Evolutionary conservation across 2,888 invertebrate species (phyloP), one percentile per base, ranked within the genome.

Genomic region (Drosophila imparisetae): DNA sequence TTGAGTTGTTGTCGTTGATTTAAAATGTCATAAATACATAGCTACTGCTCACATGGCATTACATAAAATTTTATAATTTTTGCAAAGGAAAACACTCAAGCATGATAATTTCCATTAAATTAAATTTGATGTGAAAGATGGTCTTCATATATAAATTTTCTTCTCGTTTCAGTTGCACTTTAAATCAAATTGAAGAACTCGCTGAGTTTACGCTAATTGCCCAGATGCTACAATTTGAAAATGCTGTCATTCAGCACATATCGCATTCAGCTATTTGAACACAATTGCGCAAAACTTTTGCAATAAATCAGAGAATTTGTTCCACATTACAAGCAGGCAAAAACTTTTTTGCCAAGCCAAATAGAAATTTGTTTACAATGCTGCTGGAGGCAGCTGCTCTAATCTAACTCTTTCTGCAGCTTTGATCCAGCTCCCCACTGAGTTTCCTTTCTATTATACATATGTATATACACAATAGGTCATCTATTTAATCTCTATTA

Each of bases 291-390:
- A 55, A 70, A 84, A 86, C 76, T 85, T 85, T 80, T 55, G 78
- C 78, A 84, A 86, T 84, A 85, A 85, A 85, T 85, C 84, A 84
- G 53, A 72, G 71, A 78, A 78, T 86, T 82, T 84, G 72, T 71
- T 54, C 71, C 71, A 72, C 75, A 72, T 82, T 75, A 58, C 73
- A 71, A 62, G 61, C 66, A 63, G 59, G 57, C 66, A 52, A 60
- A 72, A 75, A 86, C 54, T 81, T 84, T 84, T 82, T 30, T 40
- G 69, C 66, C 45, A 60, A 54, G 34, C 66, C 72, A 67, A 76
- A 78, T 78, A 75, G 72, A 86, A 85, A 84, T 86, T 80, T 80
- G 81, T 76, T 78, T 76, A 76, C 80, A 82, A 66, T 72, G 78
- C 68, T 74, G 57, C 66, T 59, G 29, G 24, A 63, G 64, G 52